These are phyloP conservation scores for Prolemur simus DNA, from an alignment of 2,113 vertebrate genomes.

Conservation along the genomic window DNA sequence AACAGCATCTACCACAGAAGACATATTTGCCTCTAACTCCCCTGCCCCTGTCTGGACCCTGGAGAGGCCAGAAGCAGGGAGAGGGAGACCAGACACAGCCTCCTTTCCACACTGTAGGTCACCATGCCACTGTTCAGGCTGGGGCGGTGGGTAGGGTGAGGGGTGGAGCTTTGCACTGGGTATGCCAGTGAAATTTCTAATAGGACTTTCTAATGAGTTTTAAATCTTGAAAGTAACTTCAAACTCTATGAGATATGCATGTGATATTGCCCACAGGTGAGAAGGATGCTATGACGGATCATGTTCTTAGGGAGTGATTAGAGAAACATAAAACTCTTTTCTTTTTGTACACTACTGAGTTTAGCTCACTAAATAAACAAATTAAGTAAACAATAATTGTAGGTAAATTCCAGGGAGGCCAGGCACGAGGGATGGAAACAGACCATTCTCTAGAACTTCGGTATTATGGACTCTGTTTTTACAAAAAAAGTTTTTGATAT, in stretches of 20 bases:
- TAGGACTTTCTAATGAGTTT: not conserved
- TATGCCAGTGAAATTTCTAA: not conserved
- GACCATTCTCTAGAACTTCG: not conserved
- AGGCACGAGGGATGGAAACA: not conserved
- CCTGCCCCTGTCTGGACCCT: not conserved
- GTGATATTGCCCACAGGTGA: not conserved
- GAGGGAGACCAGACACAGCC: too few species aligned
- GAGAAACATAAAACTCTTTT: not conserved
- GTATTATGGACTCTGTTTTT: not conserved
- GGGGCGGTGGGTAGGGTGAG: too few species aligned
- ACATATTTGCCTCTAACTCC: not conserved
- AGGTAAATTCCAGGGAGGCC: not conserved
- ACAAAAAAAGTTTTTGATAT: not conserved
- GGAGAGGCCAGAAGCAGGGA: not conserved
- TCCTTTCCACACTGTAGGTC: too few species aligned
- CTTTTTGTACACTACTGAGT: not conserved
- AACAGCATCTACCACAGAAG: not conserved
- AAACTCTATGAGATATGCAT: not conserved
- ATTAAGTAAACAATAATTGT: not conserved
- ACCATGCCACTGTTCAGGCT: too few species aligned
- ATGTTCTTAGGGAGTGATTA: not conserved
- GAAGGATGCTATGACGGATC: not conserved
- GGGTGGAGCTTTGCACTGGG: too few species aligned
- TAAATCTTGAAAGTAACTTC: conserved; percentile 16
- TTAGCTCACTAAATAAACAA: not conserved